phyloP scores from a whole-genome alignment of 2,888 invertebrate genomes.

The Coronaproctus castanopsis region DNA sequence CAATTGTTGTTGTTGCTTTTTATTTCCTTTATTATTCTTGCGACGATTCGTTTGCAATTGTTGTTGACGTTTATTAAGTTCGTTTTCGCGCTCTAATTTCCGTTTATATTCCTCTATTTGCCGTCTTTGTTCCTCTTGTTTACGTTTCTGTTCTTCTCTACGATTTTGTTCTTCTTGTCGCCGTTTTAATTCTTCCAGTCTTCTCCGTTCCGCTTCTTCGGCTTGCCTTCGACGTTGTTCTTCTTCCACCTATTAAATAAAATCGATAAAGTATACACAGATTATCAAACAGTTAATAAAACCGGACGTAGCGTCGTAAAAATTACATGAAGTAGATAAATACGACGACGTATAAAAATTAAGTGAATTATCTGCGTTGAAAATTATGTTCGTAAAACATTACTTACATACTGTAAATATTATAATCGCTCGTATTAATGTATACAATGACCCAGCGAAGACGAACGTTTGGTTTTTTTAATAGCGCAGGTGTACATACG shows the following conservation, averaged over 20 bases:
- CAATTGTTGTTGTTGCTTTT: conserved; percentile 9
- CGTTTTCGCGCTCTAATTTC: not conserved
- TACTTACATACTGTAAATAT: too few species aligned
- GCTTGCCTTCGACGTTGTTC: conserved; percentile 25
- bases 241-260: conserved; percentile 28
- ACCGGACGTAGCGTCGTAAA: not conserved
- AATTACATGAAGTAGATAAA: not conserved
- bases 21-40: conserved; percentile 20
- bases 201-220: conserved; percentile 27
- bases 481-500: too few species aligned
- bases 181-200: conserved; percentile 26
- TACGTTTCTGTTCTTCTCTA: conserved; percentile 25
- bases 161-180: conserved; percentile 27
- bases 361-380: too few species aligned
- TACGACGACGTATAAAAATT: not conserved
- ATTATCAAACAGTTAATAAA: not conserved
- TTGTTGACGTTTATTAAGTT: conserved; percentile 23
- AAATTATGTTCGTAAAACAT: too few species aligned
- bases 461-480: too few species aligned
- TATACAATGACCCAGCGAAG: too few species aligned
- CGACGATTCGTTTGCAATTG: conserved; percentile 22
- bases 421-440: too few species aligned
- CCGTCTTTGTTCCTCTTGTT: conserved; percentile 23
- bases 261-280: too few species aligned
- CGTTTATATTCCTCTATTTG: not conserved